A percentile compares a stretch with the other conserved stretches of the same genome.
Evolutionary conservation across 2,113 vertebrate species (phyloP).

Genomic region (Peromyscus polionotus): DNA sequence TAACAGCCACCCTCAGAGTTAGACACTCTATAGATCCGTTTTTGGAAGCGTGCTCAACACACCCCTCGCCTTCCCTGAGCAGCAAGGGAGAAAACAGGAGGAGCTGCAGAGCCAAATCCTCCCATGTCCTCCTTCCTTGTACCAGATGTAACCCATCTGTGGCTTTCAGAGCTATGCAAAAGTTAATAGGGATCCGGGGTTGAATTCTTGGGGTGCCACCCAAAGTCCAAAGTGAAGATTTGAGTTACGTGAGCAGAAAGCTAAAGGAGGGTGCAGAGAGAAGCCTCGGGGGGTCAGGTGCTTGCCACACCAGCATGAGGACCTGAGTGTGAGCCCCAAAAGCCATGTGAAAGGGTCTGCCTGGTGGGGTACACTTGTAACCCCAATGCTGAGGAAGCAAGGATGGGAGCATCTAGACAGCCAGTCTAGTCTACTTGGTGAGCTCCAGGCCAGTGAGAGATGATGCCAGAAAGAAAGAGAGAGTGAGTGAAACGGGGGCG

Average conservation of each 20-base stretch:
- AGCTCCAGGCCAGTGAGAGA: neutral
- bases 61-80: fast-evolving
- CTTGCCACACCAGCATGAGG: neutral
- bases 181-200: fast-evolving
- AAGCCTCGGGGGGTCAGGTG: neutral
- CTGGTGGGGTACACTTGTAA: neutral
- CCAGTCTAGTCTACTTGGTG: neutral
- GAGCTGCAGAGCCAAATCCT: fast-evolving
- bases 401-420: neutral
- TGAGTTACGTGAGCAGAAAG: no score
- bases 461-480: no score
- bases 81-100: neutral
- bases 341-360: neutral
- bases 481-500: fast-evolving
- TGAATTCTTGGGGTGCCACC: neutral
- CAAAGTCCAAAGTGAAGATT: neutral
- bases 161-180: neutral
- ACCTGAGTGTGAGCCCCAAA: neutral
- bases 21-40: neutral
- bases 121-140: fast-evolving
- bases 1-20: neutral
- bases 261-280: neutral
- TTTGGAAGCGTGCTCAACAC: no score
- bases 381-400: neutral
- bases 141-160: fast-evolving